These are phyloP conservation scores for Cyprinodon diabolis DNA, from an alignment of 2,797 vertebrate genomes.

Conservation along the genomic window DNA sequence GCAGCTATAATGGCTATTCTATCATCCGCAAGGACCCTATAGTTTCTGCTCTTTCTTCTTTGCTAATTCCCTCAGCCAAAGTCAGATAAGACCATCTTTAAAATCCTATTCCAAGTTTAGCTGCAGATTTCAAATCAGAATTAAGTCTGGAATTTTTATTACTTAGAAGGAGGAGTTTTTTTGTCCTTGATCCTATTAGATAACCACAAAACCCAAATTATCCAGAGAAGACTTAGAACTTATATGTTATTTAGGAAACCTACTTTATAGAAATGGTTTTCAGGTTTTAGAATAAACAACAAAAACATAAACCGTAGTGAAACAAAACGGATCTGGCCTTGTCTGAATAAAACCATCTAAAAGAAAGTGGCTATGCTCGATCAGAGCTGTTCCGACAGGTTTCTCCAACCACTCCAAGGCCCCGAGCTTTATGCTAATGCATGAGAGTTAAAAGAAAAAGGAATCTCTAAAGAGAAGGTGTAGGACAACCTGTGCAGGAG, in stretches of 20 bases:
- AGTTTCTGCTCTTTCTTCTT: too few relatives aligned
- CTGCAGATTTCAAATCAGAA: not conserved
- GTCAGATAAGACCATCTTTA: too few relatives aligned
- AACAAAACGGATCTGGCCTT: not conserved
- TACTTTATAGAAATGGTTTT: too few relatives aligned
- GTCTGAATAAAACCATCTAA: not conserved
- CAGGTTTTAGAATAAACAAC: too few relatives aligned
- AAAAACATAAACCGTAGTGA: too few relatives aligned
- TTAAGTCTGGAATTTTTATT: not conserved
- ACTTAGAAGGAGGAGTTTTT: not conserved
- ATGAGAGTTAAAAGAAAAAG: constrained; percentile 12
- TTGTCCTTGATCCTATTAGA: not conserved
- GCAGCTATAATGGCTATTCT: too few relatives aligned
- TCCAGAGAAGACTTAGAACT: too few relatives aligned
- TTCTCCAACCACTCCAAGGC: constrained; percentile 32
- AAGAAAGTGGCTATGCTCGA: constrained; percentile 33
- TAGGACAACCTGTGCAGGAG: not conserved
- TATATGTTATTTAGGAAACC: too few relatives aligned
- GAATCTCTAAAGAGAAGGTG: not conserved
- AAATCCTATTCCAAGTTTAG: too few relatives aligned
- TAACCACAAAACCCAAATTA: not conserved
- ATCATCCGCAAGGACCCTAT: too few relatives aligned
- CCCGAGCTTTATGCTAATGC: constrained; percentile 39
- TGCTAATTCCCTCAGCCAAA: too few relatives aligned
- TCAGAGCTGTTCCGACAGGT: constrained; percentile 28